Conservation (phyloP, 2,113 vertebrate genomes). For the Apodemus speciosus region DNA sequence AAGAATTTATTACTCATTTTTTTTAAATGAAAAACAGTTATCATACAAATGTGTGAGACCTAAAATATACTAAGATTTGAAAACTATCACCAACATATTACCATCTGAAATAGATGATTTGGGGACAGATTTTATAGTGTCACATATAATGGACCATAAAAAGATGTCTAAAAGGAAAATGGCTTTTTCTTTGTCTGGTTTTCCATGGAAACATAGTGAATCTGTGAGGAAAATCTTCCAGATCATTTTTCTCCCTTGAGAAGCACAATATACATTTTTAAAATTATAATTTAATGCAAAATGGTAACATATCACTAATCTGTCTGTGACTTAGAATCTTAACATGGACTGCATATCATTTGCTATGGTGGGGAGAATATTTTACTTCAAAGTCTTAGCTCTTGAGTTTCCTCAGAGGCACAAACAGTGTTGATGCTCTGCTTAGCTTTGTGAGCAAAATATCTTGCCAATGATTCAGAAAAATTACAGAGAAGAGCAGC, state of each 20-base stretch:
- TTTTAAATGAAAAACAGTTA: not conserved
- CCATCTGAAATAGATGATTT: not conserved
- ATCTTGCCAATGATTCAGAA: not conserved
- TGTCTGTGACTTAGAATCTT: conserved; percentile 10
- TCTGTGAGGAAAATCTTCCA: conserved; percentile 5
- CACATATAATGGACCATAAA: not conserved
- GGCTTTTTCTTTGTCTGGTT: conserved; percentile 46
- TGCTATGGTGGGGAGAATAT: not conserved
- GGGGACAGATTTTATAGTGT: not conserved
- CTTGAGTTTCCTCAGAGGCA: not conserved
- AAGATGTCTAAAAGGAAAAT: not conserved
- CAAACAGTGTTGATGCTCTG: not conserved
- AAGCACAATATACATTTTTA: not conserved
- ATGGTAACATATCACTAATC: conserved; percentile 42
- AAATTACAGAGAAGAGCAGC: not conserved
- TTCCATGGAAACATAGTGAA: conserved; percentile 45
- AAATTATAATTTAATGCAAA: conserved; percentile 39
- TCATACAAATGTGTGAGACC: not conserved
- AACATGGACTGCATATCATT: conserved; percentile 36
- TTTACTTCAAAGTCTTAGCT: conserved; percentile 42
- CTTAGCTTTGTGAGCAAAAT: not conserved
- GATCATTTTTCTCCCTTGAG: not conserved
- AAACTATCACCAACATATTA: not conserved
- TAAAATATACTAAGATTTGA: not conserved
- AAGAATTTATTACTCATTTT: not conserved